Base-by-base conservation (phyloP, 1,140 invertebrate species). In the Lucilia sericata region DNA sequence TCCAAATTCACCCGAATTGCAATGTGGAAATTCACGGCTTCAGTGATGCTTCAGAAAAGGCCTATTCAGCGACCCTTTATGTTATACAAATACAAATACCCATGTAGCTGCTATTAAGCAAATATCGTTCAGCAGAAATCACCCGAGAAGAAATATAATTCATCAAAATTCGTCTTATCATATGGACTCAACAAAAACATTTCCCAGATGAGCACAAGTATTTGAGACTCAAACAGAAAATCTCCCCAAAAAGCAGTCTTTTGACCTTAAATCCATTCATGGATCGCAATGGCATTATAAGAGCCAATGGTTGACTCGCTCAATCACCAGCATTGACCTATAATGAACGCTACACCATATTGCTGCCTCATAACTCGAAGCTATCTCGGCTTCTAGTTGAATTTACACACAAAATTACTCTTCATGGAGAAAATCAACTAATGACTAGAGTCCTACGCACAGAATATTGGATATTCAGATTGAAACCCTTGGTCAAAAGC, bases 231-330 rank as follows among this genome's bases (percentile, higher is more conserved):
- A 30, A 25, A 21, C 70, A 30, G 34, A 55, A 55, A 55, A 55
- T 55, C 10, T 55, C 51, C 4, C 4, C 51, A 55, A 55, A 12
- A 3, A 55, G 51, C 51, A 55, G 51, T 55, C 10, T 55, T 55
- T 55, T 55, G 51, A 76, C 74, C n/a, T n/a, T 76, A 42, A 76
- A 76, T 36, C 34, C 74, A n/a, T 76, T 76, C 7, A 30, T 76
- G 30, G 74, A 76, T 42, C 8, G 14, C 13, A 34, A 76, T 30
- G 74, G 74, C 34, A 76, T n/a, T n/a, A n/a, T n/a, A n/a, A n/a
- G n/a, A n/a, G n/a, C n/a, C n/a, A n/a, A n/a, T n/a, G n/a, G n/a
- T 82, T 65, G 81, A 34, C 60, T 60, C 51, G 49, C 8, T 55
- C 49, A 60, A 60, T 82, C 74, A 12, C 74, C 74, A 17, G 25